phyloP scores from a whole-genome alignment of 2,113 vertebrate genomes.

The Campylorhamphus procurvoides region DNA sequence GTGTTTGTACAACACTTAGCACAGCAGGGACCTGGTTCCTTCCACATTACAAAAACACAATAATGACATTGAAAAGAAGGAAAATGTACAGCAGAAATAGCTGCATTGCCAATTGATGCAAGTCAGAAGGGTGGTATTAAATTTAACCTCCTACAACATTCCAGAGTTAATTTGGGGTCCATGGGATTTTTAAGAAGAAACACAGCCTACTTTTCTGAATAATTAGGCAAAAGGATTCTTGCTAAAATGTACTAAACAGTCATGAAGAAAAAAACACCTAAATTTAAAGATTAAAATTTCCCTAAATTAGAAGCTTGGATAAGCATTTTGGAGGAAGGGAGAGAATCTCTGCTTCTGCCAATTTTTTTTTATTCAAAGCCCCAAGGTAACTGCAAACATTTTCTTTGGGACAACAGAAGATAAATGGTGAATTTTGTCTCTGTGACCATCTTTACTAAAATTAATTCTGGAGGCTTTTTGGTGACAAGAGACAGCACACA shows the following conservation, averaged over 20 bases:
- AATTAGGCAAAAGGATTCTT: background rate
- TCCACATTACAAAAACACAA: background rate
- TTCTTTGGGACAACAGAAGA: background rate
- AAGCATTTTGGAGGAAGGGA: background rate
- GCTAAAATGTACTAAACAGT: background rate
- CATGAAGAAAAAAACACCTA: background rate
- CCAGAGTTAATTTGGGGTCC: background rate
- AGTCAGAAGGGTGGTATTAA: slow-evolving; percentile 14
- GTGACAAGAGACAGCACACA: background rate
- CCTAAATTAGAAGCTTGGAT: background rate
- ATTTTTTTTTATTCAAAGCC: slow-evolving; percentile 13
- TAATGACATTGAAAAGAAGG: background rate
- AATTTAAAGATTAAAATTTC: background rate
- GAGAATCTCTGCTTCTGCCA: background rate
- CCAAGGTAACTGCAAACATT: background rate
- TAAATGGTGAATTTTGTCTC: background rate
- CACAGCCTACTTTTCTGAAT: background rate
- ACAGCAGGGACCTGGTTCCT: background rate
- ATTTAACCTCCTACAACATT: slow-evolving; percentile 25
- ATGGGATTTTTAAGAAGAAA: slow-evolving; percentile 33
- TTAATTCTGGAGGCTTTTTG: background rate
- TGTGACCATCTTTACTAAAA: background rate
- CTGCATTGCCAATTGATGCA: background rate
- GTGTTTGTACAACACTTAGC: background rate
- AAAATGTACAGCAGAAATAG: slow-evolving; percentile 13